Evolutionary conservation across 2,113 vertebrate genomes (phyloP).

Genomic region (Martes martes): DNA sequence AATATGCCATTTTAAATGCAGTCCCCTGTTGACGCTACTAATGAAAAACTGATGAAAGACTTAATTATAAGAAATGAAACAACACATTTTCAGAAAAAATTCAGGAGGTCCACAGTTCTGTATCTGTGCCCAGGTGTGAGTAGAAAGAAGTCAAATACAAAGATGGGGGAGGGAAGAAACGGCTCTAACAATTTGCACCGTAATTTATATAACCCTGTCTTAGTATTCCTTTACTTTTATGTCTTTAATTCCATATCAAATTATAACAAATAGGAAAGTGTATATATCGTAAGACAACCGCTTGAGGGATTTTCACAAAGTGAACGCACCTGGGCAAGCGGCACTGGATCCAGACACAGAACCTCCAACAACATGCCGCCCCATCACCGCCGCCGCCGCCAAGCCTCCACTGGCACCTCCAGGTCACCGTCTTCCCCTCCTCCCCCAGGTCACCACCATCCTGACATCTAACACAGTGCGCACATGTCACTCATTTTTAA

Average conservation of each 20-base stretch:
- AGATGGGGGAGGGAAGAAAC: neutral
- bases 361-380: neutral
- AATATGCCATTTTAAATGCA: neutral
- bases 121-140: neutral
- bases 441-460: neutral
- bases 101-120: neutral
- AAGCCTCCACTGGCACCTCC: neutral
- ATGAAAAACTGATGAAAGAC: neutral
- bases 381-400: rapidly evolving
- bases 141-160: neutral
- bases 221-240: neutral
- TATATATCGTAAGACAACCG: neutral
- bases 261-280: too few relatives aligned
- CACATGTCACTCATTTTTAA: neutral
- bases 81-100: neutral
- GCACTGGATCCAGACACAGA: neutral
- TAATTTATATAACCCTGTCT: neutral
- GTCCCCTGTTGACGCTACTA: neutral
- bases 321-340: too few relatives aligned
- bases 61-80: neutral
- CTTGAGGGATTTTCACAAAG: neutral
- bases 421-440: neutral
- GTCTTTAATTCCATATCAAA: neutral
- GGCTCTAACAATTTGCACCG: neutral
- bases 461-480: neutral